Percentiles rank a stretch among this genome's conserved stretches.
Evolutionary conservation across 2,113 vertebrate species (phyloP).

Genomic region (Osmerus mordax): DNA sequence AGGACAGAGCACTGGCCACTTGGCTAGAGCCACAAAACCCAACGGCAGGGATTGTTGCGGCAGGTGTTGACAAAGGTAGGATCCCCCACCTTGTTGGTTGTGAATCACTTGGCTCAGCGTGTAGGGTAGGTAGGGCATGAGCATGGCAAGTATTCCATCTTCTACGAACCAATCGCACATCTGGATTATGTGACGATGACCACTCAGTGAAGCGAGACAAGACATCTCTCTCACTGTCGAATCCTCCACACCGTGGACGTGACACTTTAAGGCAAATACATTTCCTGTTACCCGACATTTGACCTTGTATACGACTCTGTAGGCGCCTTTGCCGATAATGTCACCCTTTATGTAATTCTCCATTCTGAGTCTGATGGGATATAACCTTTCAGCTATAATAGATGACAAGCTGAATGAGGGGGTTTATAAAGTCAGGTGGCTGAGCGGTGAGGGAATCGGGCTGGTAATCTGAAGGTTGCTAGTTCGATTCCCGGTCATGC

Average conservation of each 20-base stretch:
- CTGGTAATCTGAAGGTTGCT: too few species aligned
- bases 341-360: background rate
- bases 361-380: too few species aligned
- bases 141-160: background rate
- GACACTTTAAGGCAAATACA: too few species aligned
- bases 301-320: background rate
- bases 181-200: too few species aligned
- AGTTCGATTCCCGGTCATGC: too few species aligned
- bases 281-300: background rate
- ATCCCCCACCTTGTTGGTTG: background rate
- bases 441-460: too few species aligned
- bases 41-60: background rate
- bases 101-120: background rate
- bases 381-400: background rate
- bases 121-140: background rate
- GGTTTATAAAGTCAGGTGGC: too few species aligned
- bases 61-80: background rate
- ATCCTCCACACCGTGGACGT: too few species aligned
- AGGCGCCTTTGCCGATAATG: background rate
- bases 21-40: background rate
- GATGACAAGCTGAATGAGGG: background rate
- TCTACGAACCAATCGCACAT: background rate
- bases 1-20: background rate
- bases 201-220: too few species aligned
- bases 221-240: too few species aligned